Conservation (phyloP, 2,797 vertebrate species). For the Arctocebus calabarensis region DNA sequence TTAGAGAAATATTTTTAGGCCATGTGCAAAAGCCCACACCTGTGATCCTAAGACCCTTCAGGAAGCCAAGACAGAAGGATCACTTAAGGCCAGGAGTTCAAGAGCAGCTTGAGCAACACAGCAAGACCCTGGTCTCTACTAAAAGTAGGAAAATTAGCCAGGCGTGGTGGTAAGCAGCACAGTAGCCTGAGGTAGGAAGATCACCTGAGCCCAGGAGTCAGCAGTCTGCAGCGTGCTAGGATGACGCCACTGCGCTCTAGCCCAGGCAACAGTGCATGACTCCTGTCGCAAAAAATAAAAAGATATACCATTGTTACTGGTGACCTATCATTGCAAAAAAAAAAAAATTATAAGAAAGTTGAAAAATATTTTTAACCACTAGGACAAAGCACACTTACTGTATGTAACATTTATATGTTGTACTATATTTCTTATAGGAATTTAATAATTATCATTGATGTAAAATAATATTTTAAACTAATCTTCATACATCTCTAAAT, state of each 20-base stretch:
- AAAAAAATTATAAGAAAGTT: neutral
- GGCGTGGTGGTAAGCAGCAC: too few species aligned
- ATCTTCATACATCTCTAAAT: neutral
- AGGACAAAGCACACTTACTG: neutral
- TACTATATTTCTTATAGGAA: constrained; percentile 21
- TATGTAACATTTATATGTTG: constrained; percentile 24
- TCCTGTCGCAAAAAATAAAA: too few species aligned
- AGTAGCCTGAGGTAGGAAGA: neutral
- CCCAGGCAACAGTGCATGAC: neutral
- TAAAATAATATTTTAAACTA: constrained; percentile 20
- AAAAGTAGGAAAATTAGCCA: neutral
- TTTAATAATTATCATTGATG: constrained; percentile 37
- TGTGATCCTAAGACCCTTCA: neutral
- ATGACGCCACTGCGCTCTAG: neutral
- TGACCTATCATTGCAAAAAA: neutral
- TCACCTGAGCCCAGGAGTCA: neutral
- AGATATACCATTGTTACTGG: neutral
- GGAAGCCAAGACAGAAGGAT: neutral
- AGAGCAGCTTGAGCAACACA: neutral
- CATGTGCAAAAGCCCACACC: neutral
- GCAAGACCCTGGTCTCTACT: neutral
- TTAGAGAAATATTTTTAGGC: constrained; percentile 51
- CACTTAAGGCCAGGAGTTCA: neutral
- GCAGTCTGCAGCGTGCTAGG: neutral
- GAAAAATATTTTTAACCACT: constrained; percentile 41